phyloP scores from a whole-genome alignment of 2,888 invertebrate species.

The Glaucopsyche alexis region DNA sequence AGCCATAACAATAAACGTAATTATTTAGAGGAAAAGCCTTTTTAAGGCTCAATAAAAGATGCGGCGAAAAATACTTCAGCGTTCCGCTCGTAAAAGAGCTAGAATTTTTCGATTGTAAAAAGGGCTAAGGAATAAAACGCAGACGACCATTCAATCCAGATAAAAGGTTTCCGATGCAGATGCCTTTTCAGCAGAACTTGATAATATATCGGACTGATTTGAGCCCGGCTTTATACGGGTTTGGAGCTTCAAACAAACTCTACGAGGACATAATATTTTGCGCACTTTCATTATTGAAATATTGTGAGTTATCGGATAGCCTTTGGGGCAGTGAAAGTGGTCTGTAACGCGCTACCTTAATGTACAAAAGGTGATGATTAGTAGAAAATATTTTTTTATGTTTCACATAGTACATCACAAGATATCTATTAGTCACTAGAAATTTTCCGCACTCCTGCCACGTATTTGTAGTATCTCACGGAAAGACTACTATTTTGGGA shows the following conservation, averaged over 20 bases:
- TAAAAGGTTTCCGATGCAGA: slow-evolving; percentile 46
- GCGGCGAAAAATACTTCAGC: slow-evolving; percentile 29
- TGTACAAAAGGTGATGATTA: too few species aligned
- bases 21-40: slow-evolving; percentile 25
- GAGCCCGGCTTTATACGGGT: slow-evolving; percentile 34
- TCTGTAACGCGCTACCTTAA: too few species aligned
- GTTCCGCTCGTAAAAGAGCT: slow-evolving; percentile 31
- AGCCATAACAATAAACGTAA: slow-evolving; percentile 25
- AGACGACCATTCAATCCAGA: slow-evolving; percentile 46
- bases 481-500: too few species aligned
- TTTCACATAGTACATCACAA: too few species aligned
- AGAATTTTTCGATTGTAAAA: slow-evolving; percentile 37
- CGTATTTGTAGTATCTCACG: too few species aligned
- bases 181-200: slow-evolving; percentile 41
- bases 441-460: too few species aligned
- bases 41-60: slow-evolving; percentile 28
- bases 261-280: background rate
- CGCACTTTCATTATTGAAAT: background rate
- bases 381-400: too few species aligned
- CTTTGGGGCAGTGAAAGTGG: too few species aligned
- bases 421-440: too few species aligned
- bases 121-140: slow-evolving; percentile 43
- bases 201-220: slow-evolving; percentile 42
- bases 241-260: slow-evolving; percentile 29
- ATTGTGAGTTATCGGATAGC: background rate